A percentile compares a stretch with the other conserved stretches of the same genome.
Evolutionary conservation across 2,113 vertebrate genomes (phyloP).

Genomic region (Thinocorus orbignyianus): DNA sequence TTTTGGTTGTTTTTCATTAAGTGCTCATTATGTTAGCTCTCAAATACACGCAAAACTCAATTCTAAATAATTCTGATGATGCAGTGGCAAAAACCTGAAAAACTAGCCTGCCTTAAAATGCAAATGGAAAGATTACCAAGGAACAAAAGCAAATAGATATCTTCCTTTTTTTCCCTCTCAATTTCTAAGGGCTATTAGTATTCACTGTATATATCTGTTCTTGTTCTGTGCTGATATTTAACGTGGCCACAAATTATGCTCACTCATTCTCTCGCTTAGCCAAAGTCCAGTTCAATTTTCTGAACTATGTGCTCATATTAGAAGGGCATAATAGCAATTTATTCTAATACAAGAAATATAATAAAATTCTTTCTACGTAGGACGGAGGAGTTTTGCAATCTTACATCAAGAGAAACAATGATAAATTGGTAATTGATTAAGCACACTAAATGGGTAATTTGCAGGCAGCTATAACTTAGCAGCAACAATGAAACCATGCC

Average conservation of each 20-base stretch:
- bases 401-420: constrained; percentile 59
- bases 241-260: constrained; percentile 73
- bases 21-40: not conserved
- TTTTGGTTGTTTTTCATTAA: not conserved
- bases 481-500: not conserved
- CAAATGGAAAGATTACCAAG: constrained; percentile 62
- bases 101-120: constrained; percentile 44
- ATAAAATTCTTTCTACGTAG: constrained; percentile 44
- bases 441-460: constrained; percentile 9
- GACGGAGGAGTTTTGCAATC: constrained; percentile 45
- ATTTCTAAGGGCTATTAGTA: constrained; percentile 73
- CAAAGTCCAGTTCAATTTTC: constrained; percentile 77
- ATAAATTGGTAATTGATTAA: constrained; percentile 59
- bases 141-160: constrained; percentile 75
- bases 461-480: constrained; percentile 11
- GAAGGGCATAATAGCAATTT: constrained; percentile 65
- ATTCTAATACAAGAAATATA: constrained; percentile 58
- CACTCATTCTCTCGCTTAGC: constrained; percentile 63
- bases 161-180: constrained; percentile 66
- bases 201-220: constrained; percentile 70
- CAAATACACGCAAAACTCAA: constrained; percentile 9
- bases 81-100: constrained; percentile 22
- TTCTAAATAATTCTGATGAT: constrained; percentile 23
- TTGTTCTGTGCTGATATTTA: constrained; percentile 64
- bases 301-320: constrained; percentile 71